Evolutionary conservation across 2,113 vertebrate species (phyloP).

Genomic region (Stegostoma tigrinum): DNA sequence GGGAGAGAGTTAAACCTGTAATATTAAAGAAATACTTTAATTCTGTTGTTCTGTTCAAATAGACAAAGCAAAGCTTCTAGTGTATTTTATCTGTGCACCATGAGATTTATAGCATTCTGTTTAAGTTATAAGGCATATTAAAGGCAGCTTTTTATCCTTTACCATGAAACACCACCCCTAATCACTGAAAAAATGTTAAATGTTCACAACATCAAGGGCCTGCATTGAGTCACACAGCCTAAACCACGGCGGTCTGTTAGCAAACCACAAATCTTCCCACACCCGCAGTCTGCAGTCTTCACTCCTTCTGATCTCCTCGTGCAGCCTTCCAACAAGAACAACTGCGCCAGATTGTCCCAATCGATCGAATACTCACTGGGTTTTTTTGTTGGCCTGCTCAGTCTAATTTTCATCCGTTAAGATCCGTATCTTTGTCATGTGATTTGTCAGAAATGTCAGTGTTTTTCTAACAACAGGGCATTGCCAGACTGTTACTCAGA

Average conservation of each 20-base stretch:
- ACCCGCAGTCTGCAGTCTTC: background rate
- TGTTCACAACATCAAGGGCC: slow-evolving; percentile 7
- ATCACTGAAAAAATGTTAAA: background rate
- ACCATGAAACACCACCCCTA: background rate
- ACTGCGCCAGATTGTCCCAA: background rate
- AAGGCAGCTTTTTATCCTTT: slow-evolving; percentile 22
- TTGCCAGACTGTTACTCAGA: background rate
- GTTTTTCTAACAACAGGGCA: background rate
- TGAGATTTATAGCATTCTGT: background rate
- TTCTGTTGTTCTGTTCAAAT: background rate
- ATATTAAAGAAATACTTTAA: slow-evolving; percentile 19
- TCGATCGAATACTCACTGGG: background rate
- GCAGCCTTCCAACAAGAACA: background rate
- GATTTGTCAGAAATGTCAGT: slow-evolving; percentile 13
- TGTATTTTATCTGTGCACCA: background rate
- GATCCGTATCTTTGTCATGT: slow-evolving; percentile 10
- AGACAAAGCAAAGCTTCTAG: background rate
- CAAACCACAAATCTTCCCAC: slow-evolving; percentile 30
- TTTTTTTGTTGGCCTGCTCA: background rate
- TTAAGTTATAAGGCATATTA: background rate
- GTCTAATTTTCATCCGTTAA: slow-evolving; percentile 27
- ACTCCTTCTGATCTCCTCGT: background rate
- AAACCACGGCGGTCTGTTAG: background rate
- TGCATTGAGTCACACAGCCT: background rate
- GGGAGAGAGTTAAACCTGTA: background rate